Percentiles rank a stretch among this genome's conserved stretches.
Evolutionary conservation across 2,888 invertebrate genomes (phyloP).

Genomic region (Plebejus argus): DNA sequence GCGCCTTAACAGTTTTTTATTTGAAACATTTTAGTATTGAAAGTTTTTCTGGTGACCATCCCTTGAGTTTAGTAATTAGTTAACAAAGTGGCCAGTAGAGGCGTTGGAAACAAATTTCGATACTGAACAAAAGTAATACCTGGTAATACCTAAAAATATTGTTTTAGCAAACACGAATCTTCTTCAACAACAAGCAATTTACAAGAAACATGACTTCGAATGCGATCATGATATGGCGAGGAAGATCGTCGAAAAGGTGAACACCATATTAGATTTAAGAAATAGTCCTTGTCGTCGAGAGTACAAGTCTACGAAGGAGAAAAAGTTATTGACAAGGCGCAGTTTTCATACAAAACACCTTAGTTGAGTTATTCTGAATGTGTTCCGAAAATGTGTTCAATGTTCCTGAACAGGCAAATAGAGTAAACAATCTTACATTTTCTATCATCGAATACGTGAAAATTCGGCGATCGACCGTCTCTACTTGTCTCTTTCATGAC

Average conservation of each 20-base stretch:
- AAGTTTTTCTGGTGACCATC: no score
- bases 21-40: no score
- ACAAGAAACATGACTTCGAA: conserved; percentile 94
- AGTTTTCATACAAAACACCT: conserved; percentile 78
- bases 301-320: conserved; percentile 88
- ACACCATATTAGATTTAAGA: conserved; percentile 90
- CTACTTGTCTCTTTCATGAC: no score
- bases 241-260: conserved; percentile 93
- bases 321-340: conserved; percentile 83
- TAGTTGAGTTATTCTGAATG: conserved; percentile 53
- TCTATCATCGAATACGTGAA: neutral
- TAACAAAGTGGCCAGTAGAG: neutral
- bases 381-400: conserved; percentile 36
- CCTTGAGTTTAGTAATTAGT: neutral
- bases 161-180: conserved; percentile 59
- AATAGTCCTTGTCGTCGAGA: conserved; percentile 90
- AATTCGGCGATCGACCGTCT: neutral
- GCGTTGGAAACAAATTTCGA: neutral
- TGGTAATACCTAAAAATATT: neutral
- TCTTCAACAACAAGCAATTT: conserved; percentile 77
- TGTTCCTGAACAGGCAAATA: conserved; percentile 43
- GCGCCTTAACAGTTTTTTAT: no score
- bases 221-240: conserved; percentile 87
- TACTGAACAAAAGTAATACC: neutral
- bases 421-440: neutral